Evolutionary conservation across 2,113 vertebrate genomes (phyloP).

Genomic region (Cyanistes caeruleus): DNA sequence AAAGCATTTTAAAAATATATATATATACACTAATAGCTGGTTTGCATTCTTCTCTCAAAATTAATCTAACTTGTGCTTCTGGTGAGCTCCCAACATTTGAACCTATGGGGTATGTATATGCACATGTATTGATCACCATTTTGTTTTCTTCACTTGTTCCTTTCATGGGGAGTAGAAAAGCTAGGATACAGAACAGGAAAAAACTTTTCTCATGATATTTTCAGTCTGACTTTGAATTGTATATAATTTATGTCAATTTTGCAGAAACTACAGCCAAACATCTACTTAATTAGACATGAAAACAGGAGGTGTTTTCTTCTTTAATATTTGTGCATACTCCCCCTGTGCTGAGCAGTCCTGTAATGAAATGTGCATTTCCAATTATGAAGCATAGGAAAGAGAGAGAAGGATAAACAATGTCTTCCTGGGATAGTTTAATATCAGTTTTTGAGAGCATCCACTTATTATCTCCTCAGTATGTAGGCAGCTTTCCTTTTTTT

Average conservation of each 20-base stretch:
- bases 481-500: neutral
- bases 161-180: neutral
- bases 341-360: neutral
- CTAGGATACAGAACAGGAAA: neutral
- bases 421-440: neutral
- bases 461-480: neutral
- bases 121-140: neutral
- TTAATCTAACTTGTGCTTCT: neutral
- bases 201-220: neutral
- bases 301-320: neutral
- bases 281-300: neutral
- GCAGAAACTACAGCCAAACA: neutral
- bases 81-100: neutral
- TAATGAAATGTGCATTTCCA: neutral
- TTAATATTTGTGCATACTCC: neutral
- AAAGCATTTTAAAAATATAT: neutral
- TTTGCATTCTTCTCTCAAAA: neutral
- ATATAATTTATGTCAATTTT: neutral
- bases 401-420: neutral
- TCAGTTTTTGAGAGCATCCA: neutral
- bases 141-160: neutral
- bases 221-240: neutral
- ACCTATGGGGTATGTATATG: accelerated
- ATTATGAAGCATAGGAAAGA: neutral
- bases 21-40: neutral